Base-by-base conservation (phyloP, 2,113 vertebrate species). In the Poeciliopsis occidentalis region DNA sequence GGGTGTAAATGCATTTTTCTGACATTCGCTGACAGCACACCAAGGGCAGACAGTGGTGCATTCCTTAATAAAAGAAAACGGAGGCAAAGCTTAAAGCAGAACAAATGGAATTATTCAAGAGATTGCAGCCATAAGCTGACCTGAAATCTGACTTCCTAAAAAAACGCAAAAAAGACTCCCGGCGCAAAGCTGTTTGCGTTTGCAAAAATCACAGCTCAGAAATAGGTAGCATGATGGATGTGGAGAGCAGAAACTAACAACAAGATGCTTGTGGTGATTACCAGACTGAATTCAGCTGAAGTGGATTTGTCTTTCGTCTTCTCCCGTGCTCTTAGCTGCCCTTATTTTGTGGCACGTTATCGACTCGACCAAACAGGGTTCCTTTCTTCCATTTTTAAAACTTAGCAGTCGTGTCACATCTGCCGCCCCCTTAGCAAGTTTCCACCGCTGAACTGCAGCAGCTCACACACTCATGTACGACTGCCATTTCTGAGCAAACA, bases 341-440 rank as follows among this genome's bases (percentile, higher is more conserved):
- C 83, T 82, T 71, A 92, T 81, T 2, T 88, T 78, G 54, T 64
- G 12, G 65, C 79, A 88, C 81, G 73, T 84, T 76, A 73, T 85
- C 69, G 22, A 76, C 84, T 85, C 67, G 79, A 88, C 83, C 82
- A 87, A 88, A 90, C 75, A 67, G 78, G 61, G 74, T 61, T 86
- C 75, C 75, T 85, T 91, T 90, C 81, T 88, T 89, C 85, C 79
- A 88, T 92, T 89, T 86, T 86, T 73, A 75, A 83, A 78, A 80
- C 91, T 92, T 85, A 91, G 88, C 83, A 93, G 89, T 83, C 84
- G 64, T 87, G 81, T 91, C 82, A 92, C 89, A 90, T 88, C 83
- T 75, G 73, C 76, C 77, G 69, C 83, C 82, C 76, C 73, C 73
- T 84, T 87, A 71, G 77, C 69, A 75, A 81, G 80, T 71, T 79